Percentiles rank a stretch among this genome's conserved stretches.
phyloP scores from a whole-genome alignment of 2,113 vertebrate genomes.

The Psephotus haematonotus region DNA sequence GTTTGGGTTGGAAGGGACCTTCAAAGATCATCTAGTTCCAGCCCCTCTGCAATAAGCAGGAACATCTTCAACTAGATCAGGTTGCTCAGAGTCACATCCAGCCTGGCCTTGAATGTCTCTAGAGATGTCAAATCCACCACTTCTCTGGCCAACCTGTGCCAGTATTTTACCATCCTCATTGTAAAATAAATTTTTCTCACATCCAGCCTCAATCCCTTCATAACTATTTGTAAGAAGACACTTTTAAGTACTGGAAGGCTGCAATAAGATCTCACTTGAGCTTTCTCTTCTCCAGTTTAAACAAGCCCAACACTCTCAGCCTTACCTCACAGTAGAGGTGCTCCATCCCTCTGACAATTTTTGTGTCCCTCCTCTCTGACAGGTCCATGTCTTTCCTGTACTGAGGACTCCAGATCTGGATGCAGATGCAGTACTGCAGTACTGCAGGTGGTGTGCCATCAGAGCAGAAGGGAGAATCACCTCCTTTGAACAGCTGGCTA shows the following conservation, averaged over 20 bases:
- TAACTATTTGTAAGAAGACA: not conserved
- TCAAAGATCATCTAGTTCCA: not conserved
- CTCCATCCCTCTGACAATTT: not conserved
- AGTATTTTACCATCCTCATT: not conserved
- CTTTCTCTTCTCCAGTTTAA: not conserved
- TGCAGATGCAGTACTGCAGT: not conserved
- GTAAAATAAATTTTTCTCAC: not conserved
- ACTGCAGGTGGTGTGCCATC: not conserved
- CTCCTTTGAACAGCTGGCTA: not conserved
- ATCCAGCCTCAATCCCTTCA: not conserved
- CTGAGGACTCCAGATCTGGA: not conserved
- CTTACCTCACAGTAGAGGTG: not conserved
- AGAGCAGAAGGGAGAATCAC: not conserved
- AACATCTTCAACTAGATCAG: not conserved
- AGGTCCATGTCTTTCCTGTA: not conserved
- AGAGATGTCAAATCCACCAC: not conserved
- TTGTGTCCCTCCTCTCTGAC: not conserved
- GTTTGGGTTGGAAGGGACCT: not conserved
- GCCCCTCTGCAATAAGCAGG: not conserved
- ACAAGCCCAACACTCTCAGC: not conserved
- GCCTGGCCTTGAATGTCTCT: not conserved
- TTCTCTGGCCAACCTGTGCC: not conserved
- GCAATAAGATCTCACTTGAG: not conserved
- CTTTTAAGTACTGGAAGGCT: not conserved
- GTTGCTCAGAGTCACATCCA: not conserved